Evolutionary conservation across 2,113 vertebrate species (phyloP).

Genomic region (Varanus komodoensis): DNA sequence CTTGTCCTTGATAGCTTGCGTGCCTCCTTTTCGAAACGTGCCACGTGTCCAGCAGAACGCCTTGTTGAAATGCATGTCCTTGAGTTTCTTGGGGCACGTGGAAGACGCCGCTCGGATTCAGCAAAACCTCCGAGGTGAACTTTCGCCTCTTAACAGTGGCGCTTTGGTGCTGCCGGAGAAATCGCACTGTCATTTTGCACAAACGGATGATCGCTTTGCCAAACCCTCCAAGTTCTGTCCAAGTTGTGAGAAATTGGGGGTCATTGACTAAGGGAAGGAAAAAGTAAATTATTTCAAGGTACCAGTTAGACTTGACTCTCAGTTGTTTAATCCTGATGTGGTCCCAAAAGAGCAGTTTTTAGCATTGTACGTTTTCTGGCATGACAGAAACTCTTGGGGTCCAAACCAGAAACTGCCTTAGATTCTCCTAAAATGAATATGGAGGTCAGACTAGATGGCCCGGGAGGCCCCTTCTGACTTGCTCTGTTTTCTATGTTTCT

Average conservation of each 20-base stretch:
- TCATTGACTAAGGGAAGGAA: background rate
- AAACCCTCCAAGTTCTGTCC: background rate
- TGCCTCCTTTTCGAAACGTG: background rate
- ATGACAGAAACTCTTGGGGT: background rate
- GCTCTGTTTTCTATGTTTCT: no score
- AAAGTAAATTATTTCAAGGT: background rate
- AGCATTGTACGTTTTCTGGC: background rate
- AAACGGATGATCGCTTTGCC: background rate
- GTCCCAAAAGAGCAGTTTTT: background rate
- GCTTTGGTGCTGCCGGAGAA: background rate
- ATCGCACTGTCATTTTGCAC: background rate
- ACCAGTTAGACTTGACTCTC: background rate
- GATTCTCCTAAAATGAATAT: background rate
- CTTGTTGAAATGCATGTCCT: background rate
- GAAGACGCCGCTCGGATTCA: background rate
- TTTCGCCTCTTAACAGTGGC: background rate
- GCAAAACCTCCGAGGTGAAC: conserved; percentile 8
- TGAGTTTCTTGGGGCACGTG: background rate
- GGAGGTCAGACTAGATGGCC: no score
- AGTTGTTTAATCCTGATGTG: background rate
- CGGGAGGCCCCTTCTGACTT: no score
- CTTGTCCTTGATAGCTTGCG: background rate
- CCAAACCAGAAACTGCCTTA: background rate
- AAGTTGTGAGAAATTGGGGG: background rate
- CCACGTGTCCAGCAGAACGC: no score